Evolutionary conservation across 2,888 invertebrate genomes (phyloP), one percentile per base, ranked within the genome.

Genomic region (Omphaloscelis lunosa): DNA sequence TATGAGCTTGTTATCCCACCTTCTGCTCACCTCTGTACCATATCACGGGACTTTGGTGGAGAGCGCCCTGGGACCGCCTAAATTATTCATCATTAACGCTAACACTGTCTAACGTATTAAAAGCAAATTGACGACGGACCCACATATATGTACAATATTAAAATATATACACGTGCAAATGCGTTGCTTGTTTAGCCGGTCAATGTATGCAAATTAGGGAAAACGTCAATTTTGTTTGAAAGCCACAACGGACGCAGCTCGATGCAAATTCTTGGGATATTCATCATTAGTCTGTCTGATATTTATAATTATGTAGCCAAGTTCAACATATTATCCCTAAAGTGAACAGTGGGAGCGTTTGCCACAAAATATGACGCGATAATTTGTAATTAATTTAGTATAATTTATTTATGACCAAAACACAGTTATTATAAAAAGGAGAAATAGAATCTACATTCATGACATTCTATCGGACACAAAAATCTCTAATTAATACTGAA

Each of bases 61-160:
- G 62, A 75, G 77, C 77, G 77, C 77, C 75, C 74, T 66, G 82
- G 86, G 72, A 80, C 74, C 67, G 74, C 85, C 87, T 88, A 78
- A 89, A 91, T 91, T 90, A 91, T 93, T 92, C 90, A 92, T 91
- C 89, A 92, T 92, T 91, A 92, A 92, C 91, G 90, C 86, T 84
- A 84, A 87, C 84, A 88, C 90, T 88, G 91, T 83, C 84, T 88
- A 67, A 76, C 83, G 77, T 84, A 84, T 87, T 88, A 86, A 83
- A 83, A 83, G 81, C 83, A 82, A 85, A 88, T 89, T 85, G 87
- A 79, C 80, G 75, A 72, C 73, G 34, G 67, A 39, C 66, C 45
- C 65, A 63, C 58, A 69, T 66, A 69, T 71, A 70, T n/a, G 41
- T 62, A 76, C 70, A 67, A 79, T 76, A 85, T 82, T 83, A 83